A percentile compares a stretch with the other conserved stretches of the same genome.
These are phyloP conservation scores for Epicauta chinensis DNA, from an alignment of 1,140 invertebrate genomes.

Conservation along the genomic window DNA sequence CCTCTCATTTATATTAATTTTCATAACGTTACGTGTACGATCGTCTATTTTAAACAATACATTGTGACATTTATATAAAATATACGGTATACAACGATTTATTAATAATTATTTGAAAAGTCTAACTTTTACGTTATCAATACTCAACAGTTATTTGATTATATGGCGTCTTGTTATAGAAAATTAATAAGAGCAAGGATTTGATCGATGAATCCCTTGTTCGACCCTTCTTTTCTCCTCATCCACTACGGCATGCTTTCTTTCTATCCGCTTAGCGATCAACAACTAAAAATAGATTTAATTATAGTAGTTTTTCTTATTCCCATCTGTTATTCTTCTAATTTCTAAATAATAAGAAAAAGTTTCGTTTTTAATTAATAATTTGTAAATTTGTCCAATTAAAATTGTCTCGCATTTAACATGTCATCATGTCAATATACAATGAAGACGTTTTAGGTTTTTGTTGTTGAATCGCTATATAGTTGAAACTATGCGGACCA, in stretches of 20 bases:
- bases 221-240: too few relatives aligned
- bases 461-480: background rate
- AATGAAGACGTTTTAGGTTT: background rate
- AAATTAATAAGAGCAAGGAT: too few relatives aligned
- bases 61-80: too few relatives aligned
- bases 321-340: background rate
- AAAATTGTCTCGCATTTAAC: background rate
- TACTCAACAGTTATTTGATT: too few relatives aligned
- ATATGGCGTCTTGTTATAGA: too few relatives aligned
- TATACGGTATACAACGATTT: too few relatives aligned
- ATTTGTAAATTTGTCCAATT: background rate
- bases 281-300: too few relatives aligned
- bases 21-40: background rate
- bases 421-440: conserved; percentile 4
- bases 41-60: background rate
- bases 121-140: background rate
- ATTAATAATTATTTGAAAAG: background rate
- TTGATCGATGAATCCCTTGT: too few relatives aligned
- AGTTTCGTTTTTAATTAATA: background rate
- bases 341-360: background rate
- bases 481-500: conserved; percentile 11
- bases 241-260: too few relatives aligned
- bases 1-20: background rate
- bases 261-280: too few relatives aligned
- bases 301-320: too few relatives aligned